Percentiles rank a stretch among this genome's conserved stretches.
phyloP scores from a whole-genome alignment of 2,113 vertebrate species.

The Scatophagus argus region DNA sequence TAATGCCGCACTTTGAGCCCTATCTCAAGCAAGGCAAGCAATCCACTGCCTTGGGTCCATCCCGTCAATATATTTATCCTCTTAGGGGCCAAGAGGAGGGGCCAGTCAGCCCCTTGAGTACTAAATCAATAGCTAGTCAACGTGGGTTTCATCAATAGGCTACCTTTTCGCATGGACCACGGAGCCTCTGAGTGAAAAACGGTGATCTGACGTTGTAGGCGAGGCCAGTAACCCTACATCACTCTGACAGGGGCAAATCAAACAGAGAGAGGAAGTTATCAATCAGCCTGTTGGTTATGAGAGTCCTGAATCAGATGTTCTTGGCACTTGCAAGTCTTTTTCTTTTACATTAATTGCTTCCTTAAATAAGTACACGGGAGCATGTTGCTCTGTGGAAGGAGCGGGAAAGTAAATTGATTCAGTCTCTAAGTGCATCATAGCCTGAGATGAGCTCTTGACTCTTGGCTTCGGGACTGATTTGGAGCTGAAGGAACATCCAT shows the following conservation, averaged over 20 bases:
- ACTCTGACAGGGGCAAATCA: conserved; percentile 74
- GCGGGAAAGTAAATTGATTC: conserved; percentile 52
- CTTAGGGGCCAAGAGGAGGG: conserved; percentile 54
- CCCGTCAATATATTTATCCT: conserved; percentile 78
- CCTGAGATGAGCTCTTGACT: conserved; percentile 49
- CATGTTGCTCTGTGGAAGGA: conserved; percentile 22
- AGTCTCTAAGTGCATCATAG: conserved; percentile 46
- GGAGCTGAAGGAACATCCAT: conserved; percentile 57
- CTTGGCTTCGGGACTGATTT: conserved; percentile 55
- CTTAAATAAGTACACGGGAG: conserved; percentile 59
- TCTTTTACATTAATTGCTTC: conserved; percentile 80
- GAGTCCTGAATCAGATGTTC: conserved; percentile 49
- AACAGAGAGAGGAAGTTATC: conserved; percentile 61
- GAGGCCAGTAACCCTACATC: conserved; percentile 74
- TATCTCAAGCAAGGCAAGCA: conserved; percentile 44
- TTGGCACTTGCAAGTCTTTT: conserved; percentile 67
- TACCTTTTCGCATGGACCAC: conserved; percentile 41
- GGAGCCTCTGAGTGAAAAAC: conserved; percentile 69
- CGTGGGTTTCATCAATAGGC: conserved; percentile 65
- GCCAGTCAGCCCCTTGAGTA: conserved; percentile 41
- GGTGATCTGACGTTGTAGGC: conserved; percentile 54
- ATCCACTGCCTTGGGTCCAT: conserved; percentile 53
- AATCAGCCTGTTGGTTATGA: conserved; percentile 68
- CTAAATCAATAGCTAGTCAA: conserved; percentile 73
- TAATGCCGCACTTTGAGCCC: conserved; percentile 11